Base-by-base conservation (phyloP, 2,797 vertebrate genomes). In the Enteromius fasciolatus region DNA sequence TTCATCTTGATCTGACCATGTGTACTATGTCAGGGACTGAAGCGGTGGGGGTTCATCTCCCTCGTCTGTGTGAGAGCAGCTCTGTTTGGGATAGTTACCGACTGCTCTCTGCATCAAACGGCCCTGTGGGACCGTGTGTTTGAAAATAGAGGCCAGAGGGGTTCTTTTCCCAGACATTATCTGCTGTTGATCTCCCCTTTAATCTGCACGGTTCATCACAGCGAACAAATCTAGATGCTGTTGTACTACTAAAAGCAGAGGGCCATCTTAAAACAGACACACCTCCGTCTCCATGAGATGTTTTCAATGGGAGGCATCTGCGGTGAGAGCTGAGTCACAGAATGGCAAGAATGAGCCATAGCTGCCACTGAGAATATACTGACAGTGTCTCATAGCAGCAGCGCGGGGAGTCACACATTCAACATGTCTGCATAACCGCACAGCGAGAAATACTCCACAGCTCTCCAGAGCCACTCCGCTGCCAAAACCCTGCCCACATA, bases 401-500 rank as follows among this genome's bases (percentile, higher is more conserved):
- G 70, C 18, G 52, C 12, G 9, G 48, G 73, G 50, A 82, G 63
- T 82, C 63, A 57, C 72, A 74, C 28, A 68, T 76, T 82, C 50
- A 68, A 46, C 73, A 59, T 57, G 44, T 81, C 72, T 82, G 39
- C 57, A 64, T 44, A 81, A 81, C 44, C 44, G 36, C 80, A 75
- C 70, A 74, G 70, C 17, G 23, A 81, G 80, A 75, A 76, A 76
- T 82, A 82, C 73, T 82, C 63, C 81, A 82, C 63, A 75, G 64
- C 73, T 52, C 80, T 75, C 80, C 31, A 66, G 80, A 75, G 70
- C 46, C 46, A 11, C n/a, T 64, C 46, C 17, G 1, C n/a, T 75
- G 80, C 59, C 80, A 75, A 75, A 74, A 48, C 9, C 44, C 46
- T 75, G 50, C 80, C 46, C 46, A 66, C 59, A 75, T 66, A 66